phyloP scores from a whole-genome alignment of 1,140 invertebrate species.

The Bicyclus anynana region DNA sequence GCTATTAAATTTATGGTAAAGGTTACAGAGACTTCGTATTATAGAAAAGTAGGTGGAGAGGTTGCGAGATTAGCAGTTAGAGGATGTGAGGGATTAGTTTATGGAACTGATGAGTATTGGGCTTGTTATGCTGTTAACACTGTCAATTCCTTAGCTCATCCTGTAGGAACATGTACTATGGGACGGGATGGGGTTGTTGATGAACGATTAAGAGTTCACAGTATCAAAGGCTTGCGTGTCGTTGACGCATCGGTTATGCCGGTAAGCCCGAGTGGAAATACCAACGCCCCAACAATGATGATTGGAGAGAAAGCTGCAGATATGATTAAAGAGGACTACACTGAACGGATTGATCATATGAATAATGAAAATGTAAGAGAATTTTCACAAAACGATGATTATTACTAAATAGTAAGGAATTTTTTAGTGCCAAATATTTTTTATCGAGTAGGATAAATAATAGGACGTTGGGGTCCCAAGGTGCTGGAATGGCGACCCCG shows the following conservation, averaged over 20 bases:
- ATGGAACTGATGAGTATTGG: slow-evolving; percentile 83
- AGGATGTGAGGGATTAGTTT: slow-evolving; percentile 78
- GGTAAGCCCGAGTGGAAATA: slow-evolving; percentile 78
- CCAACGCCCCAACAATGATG: slow-evolving; percentile 79
- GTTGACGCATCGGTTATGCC: slow-evolving; percentile 88
- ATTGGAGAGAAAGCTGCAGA: slow-evolving; percentile 79
- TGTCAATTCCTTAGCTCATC: slow-evolving; percentile 89
- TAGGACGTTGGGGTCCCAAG: too few relatives aligned
- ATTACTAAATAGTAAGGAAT: not conserved
- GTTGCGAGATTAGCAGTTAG: slow-evolving; percentile 41
- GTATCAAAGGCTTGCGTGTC: slow-evolving; percentile 81
- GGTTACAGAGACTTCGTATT: slow-evolving; percentile 50
- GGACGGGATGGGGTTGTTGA: slow-evolving; percentile 83
- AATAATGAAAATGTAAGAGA: not conserved
- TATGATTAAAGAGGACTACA: slow-evolving; percentile 78
- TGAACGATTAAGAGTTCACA: slow-evolving; percentile 81
- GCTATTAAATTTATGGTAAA: slow-evolving; percentile 56
- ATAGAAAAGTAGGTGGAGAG: slow-evolving; percentile 44
- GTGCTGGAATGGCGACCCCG: too few relatives aligned
- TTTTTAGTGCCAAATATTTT: too few relatives aligned
- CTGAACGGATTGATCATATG: not conserved
- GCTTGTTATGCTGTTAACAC: slow-evolving; percentile 82
- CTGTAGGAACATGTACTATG: slow-evolving; percentile 90
- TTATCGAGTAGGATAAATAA: too few relatives aligned
- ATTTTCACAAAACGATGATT: not conserved